Conservation (phyloP, 2,113 vertebrate species). For the Lepidiolamprologus cunningtoni region DNA sequence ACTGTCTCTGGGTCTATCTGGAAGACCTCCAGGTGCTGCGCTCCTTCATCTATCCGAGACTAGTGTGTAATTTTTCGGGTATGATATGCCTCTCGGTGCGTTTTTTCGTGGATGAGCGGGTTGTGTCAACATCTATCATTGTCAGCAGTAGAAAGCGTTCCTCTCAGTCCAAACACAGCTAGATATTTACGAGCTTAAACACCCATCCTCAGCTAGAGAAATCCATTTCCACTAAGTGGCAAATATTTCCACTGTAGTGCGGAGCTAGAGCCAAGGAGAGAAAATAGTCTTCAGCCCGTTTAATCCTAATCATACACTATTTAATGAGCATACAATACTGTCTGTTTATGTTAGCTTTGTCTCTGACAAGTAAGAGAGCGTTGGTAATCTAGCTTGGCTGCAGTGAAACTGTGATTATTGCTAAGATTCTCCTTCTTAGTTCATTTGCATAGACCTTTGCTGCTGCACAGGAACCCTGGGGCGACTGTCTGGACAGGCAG, state of each 20-base stretch:
- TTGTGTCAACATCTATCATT: slow-evolving; percentile 26
- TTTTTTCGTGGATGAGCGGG: slow-evolving; percentile 3
- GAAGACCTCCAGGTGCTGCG: slow-evolving; percentile 28
- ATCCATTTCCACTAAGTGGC: background rate
- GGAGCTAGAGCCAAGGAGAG: background rate
- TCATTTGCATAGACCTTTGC: slow-evolving; percentile 26
- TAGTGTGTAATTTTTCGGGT: background rate
- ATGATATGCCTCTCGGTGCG: background rate
- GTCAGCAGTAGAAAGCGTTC: background rate
- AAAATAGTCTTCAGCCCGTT: background rate
- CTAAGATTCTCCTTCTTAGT: background rate
- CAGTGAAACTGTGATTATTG: background rate
- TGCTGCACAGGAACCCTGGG: slow-evolving; percentile 25
- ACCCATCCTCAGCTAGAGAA: background rate
- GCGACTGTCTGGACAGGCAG: slow-evolving; percentile 11
- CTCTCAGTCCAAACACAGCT: background rate
- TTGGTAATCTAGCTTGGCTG: background rate
- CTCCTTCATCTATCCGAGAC: background rate
- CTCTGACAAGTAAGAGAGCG: background rate
- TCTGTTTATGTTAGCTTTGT: background rate
- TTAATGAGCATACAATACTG: background rate
- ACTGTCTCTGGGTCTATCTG: slow-evolving; percentile 40
- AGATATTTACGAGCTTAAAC: background rate
- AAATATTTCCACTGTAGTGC: background rate
- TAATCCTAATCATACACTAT: background rate